Percentiles rank a stretch among this genome's conserved stretches.
Conservation (phyloP, 2,797 vertebrate species). For the Argyrosomus regius region DNA sequence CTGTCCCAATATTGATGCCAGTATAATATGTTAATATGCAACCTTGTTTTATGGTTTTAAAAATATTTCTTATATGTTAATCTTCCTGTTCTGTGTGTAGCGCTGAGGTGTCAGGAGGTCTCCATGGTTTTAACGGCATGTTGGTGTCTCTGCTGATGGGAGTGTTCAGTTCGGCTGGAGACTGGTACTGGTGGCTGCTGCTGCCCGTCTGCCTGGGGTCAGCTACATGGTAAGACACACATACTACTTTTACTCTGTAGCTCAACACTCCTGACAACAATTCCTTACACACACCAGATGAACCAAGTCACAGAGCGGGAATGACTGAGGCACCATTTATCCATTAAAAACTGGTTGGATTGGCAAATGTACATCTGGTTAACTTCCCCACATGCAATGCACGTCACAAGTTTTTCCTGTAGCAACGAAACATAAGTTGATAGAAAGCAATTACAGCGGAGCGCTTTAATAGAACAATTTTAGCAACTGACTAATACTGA, state of each 20-base stretch:
- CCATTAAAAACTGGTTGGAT: too few species aligned
- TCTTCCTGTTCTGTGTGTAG: conserved; percentile 50
- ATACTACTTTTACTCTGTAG: neutral
- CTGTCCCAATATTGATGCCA: conserved; percentile 22
- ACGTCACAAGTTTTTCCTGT: too few species aligned
- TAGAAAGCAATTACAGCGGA: too few species aligned
- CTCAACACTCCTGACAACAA: too few species aligned
- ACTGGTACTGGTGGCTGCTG: conserved; percentile 87
- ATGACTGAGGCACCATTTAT: too few species aligned
- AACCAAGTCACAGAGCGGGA: neutral
- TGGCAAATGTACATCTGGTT: too few species aligned
- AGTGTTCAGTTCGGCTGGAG: conserved; percentile 80
- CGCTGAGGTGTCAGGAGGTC: conserved; percentile 74
- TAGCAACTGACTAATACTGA: too few species aligned
- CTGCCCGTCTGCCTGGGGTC: conserved; percentile 79
- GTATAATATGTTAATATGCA: conserved; percentile 10
- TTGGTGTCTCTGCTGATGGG: conserved; percentile 85
- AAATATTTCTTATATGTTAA: neutral
- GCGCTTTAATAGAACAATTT: too few species aligned
- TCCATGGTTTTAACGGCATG: conserved; percentile 85
- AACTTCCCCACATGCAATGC: too few species aligned
- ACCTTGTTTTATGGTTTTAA: conserved; percentile 22
- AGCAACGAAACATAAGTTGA: too few species aligned
- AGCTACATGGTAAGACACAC: conserved; percentile 75
- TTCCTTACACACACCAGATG: neutral